A percentile compares a stretch with the other conserved stretches of the same genome.
phyloP scores from a whole-genome alignment of 2,888 invertebrate genomes.

The Polydrusus cervinus region DNA sequence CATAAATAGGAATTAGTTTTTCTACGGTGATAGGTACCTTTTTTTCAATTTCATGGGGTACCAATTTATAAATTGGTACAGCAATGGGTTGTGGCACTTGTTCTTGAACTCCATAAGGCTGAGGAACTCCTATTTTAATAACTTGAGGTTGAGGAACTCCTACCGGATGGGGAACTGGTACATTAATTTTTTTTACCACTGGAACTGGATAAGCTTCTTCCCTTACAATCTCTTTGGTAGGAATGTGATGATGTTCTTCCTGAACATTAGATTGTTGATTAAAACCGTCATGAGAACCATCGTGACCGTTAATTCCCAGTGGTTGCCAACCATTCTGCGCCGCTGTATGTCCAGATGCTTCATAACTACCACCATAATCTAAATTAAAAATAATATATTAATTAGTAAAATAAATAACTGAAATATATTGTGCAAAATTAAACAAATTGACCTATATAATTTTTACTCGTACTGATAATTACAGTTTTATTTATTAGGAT shows the following conservation, averaged over 20 bases:
- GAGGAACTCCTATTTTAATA: conserved; percentile 82
- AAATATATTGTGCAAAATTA: too few species aligned
- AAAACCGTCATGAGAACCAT: conserved; percentile 68
- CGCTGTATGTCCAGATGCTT: conserved; percentile 59
- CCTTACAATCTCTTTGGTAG: conserved; percentile 78
- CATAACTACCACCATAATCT: conserved; percentile 47
- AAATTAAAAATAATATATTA: background rate
- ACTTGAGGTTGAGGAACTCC: conserved; percentile 82
- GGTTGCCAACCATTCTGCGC: conserved; percentile 53
- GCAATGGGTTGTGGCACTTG: conserved; percentile 82
- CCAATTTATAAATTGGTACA: conserved; percentile 82
- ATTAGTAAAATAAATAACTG: background rate
- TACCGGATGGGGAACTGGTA: conserved; percentile 83
- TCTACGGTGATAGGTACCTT: conserved; percentile 84
- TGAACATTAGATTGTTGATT: conserved; percentile 72
- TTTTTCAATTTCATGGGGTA: conserved; percentile 82
- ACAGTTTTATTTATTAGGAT: too few species aligned
- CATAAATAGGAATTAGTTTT: conserved; percentile 81
- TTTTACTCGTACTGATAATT: too few species aligned
- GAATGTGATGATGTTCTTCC: conserved; percentile 74
- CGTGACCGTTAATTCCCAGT: conserved; percentile 50
- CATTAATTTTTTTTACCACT: conserved; percentile 81
- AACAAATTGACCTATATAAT: too few species aligned
- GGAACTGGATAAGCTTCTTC: conserved; percentile 81
- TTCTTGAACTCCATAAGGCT: conserved; percentile 83